phyloP scores from a whole-genome alignment of 2,113 vertebrate species.

The Salvelinus alpinus region DNA sequence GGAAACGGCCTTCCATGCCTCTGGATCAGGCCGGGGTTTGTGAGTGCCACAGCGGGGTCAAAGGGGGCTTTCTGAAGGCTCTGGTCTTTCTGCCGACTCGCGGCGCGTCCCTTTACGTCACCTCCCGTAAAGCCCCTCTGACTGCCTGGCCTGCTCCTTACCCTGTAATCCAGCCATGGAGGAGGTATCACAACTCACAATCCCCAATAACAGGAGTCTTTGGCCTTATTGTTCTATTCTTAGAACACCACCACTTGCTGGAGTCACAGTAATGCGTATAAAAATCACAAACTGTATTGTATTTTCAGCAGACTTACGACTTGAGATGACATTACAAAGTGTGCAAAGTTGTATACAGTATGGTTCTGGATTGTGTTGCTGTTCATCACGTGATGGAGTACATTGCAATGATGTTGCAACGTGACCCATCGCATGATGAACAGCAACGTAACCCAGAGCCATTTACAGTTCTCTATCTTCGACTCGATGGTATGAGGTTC shows the following conservation, averaged over 20 bases:
- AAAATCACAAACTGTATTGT: no score
- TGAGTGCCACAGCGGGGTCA: background rate
- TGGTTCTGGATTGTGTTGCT: no score
- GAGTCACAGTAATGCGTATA: background rate
- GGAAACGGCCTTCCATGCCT: no score
- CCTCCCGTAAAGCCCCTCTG: background rate
- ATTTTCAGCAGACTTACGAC: background rate
- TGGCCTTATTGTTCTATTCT: background rate
- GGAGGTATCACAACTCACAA: background rate
- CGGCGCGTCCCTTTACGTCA: background rate
- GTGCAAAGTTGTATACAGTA: no score
- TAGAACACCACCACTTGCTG: background rate
- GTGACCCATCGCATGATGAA: no score
- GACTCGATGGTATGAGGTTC: no score
- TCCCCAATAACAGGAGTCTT: background rate
- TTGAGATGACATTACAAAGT: background rate
- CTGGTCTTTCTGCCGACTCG: background rate
- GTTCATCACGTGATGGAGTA: no score
- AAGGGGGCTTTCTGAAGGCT: background rate
- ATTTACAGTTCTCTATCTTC: no score
- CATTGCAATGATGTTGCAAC: no score
- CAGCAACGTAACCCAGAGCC: no score
- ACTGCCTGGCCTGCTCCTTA: background rate
- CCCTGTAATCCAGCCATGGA: background rate
- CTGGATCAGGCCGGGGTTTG: no score